These are phyloP conservation scores for Ceratitis capitata DNA, from an alignment of 1,140 invertebrate species.

Conservation along the genomic window DNA sequence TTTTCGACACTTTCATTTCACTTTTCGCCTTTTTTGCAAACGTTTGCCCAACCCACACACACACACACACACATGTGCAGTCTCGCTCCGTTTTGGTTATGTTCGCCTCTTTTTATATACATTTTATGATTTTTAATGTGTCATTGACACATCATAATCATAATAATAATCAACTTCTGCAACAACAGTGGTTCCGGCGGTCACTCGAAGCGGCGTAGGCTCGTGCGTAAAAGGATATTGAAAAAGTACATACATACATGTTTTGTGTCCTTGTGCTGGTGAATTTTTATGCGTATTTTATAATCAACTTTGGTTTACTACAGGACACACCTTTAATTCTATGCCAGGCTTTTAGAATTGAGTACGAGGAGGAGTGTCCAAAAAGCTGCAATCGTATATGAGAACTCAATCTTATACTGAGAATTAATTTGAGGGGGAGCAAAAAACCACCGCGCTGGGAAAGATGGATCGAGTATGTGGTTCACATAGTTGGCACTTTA, in stretches of 20 bases:
- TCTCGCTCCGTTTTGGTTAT: background rate
- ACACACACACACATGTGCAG: background rate
- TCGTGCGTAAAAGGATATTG: background rate
- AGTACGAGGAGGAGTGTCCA: no score
- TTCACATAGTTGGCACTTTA: no score
- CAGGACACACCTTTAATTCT: no score
- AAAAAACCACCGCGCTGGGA: no score
- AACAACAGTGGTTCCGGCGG: background rate
- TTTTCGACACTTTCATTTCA: background rate
- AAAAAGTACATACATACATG: background rate
- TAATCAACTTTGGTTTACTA: no score
- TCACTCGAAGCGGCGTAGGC: background rate
- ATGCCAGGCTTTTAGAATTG: no score
- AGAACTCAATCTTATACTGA: no score
- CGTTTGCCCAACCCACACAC: background rate
- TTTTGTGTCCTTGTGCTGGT: background rate
- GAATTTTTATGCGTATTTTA: no score
- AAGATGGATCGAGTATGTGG: no score
- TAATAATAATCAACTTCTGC: background rate
- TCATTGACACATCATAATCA: background rate
- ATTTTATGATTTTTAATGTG: constrained; percentile 17
- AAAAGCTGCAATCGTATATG: no score
- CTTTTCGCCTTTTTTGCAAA: background rate
- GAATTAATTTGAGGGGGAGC: no score
- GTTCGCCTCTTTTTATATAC: constrained; percentile 1